A percentile compares a stretch with the other conserved stretches of the same genome.
Evolutionary conservation across 2,888 invertebrate species (phyloP).

Genomic region (Heliconius erato): DNA sequence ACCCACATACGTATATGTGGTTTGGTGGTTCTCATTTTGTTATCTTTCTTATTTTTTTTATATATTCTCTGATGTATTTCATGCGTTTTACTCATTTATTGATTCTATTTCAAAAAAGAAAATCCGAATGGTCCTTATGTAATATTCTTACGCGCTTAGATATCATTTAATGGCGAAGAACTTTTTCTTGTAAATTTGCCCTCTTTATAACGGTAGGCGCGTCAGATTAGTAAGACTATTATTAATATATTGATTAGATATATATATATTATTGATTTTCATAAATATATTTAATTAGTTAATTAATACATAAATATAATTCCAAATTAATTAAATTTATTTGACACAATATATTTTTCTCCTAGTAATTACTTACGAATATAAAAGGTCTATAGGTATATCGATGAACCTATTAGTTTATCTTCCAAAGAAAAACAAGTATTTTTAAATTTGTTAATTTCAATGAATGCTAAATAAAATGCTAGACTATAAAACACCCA

Average conservation of each 20-base stretch:
- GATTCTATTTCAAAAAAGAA: neutral
- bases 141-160: neutral
- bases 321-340: neutral
- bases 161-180: neutral
- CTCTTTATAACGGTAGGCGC: conserved; percentile 17
- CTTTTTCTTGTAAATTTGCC: conserved; percentile 30
- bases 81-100: neutral
- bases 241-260: neutral
- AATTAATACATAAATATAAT: neutral
- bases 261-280: neutral
- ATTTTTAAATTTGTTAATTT: neutral
- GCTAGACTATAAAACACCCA: conserved; percentile 41
- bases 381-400: neutral
- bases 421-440: neutral
- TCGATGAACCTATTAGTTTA: neutral
- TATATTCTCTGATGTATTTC: too few relatives aligned
- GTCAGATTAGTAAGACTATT: neutral
- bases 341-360: neutral
- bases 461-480: conserved; percentile 31
- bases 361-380: neutral
- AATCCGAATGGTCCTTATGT: neutral
- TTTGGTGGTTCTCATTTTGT: neutral
- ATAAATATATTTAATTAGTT: neutral
- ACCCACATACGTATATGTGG: neutral
- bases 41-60: neutral